phyloP scores from a whole-genome alignment of 1,140 invertebrate genomes.

The Drosophila rhopaloa region DNA sequence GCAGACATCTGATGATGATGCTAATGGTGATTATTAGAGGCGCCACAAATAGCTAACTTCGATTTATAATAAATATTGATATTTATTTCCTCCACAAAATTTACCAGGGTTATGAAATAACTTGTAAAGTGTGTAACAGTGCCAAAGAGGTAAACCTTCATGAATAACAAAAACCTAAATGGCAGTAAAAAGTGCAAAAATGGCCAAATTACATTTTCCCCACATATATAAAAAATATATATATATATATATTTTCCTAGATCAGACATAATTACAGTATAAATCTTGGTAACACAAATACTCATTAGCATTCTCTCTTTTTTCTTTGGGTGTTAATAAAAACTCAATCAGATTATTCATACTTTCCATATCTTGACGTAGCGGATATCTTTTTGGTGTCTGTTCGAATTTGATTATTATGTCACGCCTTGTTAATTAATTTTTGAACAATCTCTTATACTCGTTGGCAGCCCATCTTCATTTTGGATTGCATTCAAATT shows the following conservation, averaged over 20 bases:
- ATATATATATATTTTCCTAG: no score
- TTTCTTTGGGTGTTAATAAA: not conserved
- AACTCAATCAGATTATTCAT: slow-evolving; percentile 26
- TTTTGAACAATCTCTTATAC: slow-evolving; percentile 57
- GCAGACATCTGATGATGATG: slow-evolving; percentile 3
- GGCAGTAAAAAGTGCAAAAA: slow-evolving; percentile 16
- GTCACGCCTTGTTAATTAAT: slow-evolving; percentile 78
- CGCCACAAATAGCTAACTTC: not conserved
- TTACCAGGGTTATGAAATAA: no score
- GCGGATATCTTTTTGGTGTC: slow-evolving; percentile 21
- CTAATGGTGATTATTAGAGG: slow-evolving; percentile 4
- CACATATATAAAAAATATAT: slow-evolving; percentile 34
- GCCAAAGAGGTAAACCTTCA: slow-evolving; percentile 2
- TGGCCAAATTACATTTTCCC: slow-evolving; percentile 18
- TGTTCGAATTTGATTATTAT: slow-evolving; percentile 65
- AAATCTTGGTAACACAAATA: slow-evolving; percentile 15
- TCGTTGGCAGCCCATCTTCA: slow-evolving; percentile 42
- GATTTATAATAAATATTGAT: not conserved
- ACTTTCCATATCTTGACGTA: slow-evolving; percentile 26
- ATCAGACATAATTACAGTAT: slow-evolving; percentile 39
- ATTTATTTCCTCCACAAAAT: not conserved
- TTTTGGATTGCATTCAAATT: slow-evolving; percentile 57
- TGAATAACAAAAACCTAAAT: slow-evolving; percentile 10
- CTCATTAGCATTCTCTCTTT: slow-evolving; percentile 16
- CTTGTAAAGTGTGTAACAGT: no score